Percentiles rank a stretch among this genome's conserved stretches.
These are phyloP conservation scores for Drosophila orena DNA, from an alignment of 1,140 invertebrate genomes.

Conservation along the genomic window DNA sequence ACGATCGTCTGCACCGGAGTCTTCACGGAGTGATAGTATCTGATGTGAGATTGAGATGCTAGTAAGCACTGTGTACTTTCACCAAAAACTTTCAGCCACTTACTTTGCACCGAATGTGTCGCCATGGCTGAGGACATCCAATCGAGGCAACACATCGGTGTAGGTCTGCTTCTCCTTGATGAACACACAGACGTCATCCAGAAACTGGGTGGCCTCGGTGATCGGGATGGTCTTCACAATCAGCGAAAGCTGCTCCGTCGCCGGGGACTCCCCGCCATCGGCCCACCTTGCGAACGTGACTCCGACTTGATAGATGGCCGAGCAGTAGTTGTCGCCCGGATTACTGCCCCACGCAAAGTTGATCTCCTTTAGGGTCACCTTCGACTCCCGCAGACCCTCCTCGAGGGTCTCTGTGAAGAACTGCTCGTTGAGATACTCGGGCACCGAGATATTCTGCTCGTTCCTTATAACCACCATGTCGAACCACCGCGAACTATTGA, in stretches of 20 bases:
- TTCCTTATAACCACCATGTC: constrained; percentile 68
- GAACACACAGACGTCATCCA: constrained; percentile 74
- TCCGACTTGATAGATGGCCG: constrained; percentile 68
- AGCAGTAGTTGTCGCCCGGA: constrained; percentile 79
- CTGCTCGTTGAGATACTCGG: constrained; percentile 62
- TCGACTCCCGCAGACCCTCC: constrained; percentile 66
- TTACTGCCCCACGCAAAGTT: constrained; percentile 79
- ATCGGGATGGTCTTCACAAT: constrained; percentile 81
- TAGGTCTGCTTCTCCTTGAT: constrained; percentile 79
- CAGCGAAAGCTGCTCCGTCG: constrained; percentile 54
- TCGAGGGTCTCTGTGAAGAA: constrained; percentile 73
- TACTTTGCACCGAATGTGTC: constrained; percentile 71
- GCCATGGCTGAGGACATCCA: constrained; percentile 61
- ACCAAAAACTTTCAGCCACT: constrained; percentile 6
- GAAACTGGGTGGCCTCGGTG: constrained; percentile 60
- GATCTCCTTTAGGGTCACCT: constrained; percentile 60
- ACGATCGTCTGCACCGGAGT: constrained; percentile 75
- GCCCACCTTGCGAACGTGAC: constrained; percentile 54
- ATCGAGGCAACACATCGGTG: constrained; percentile 65
- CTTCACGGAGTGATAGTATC: constrained; percentile 85
- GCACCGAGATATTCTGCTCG: constrained; percentile 59
- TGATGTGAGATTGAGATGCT: constrained; percentile 2
- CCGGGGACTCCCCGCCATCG: constrained; percentile 23
- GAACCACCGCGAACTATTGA: not conserved
- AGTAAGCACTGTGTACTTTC: not conserved